These are phyloP conservation scores for Idris sp. DNA, from an alignment of 1,140 invertebrate species.

Conservation along the genomic window DNA sequence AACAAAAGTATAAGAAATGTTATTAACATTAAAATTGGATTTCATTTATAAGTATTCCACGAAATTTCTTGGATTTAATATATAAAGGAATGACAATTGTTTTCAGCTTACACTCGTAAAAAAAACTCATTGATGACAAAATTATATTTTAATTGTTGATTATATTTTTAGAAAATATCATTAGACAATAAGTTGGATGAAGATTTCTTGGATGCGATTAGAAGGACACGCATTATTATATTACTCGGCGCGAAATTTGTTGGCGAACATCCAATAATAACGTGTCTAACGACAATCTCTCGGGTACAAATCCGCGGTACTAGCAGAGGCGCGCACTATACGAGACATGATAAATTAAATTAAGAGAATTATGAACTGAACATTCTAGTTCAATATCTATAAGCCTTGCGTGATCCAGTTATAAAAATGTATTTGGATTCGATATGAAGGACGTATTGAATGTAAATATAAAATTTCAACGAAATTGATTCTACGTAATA, in stretches of 20 bases:
- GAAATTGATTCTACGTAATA: too few relatives aligned
- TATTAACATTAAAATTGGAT: too few relatives aligned
- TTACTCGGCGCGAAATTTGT: conserved; percentile 47
- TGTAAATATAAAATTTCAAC: too few relatives aligned
- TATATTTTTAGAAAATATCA: conserved; percentile 47
- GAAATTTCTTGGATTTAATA: too few relatives aligned
- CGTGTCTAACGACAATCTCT: conserved; percentile 57
- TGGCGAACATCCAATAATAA: conserved; percentile 61
- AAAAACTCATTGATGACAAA: too few relatives aligned
- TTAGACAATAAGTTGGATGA: conserved; percentile 10
- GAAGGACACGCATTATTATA: conserved; percentile 59
- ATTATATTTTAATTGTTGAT: too few relatives aligned
- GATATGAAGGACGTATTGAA: conserved; percentile 49
- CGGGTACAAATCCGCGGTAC: too few relatives aligned
- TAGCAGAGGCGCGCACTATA: conserved; percentile 39
- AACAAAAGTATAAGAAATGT: too few relatives aligned
- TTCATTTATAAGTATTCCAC: too few relatives aligned
- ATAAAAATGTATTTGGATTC: conserved; percentile 50
- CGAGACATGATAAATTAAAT: conserved; percentile 62
- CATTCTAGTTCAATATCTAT: conserved; percentile 51
- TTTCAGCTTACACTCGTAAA: too few relatives aligned
- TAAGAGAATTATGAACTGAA: conserved; percentile 52
- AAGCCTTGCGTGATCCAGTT: conserved; percentile 54
- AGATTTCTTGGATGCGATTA: conserved; percentile 35
- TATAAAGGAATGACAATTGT: too few relatives aligned